Evolutionary conservation across 2,113 vertebrate genomes (phyloP), one percentile per base, ranked within the genome.

Genomic region (Turdus rufiventris): DNA sequence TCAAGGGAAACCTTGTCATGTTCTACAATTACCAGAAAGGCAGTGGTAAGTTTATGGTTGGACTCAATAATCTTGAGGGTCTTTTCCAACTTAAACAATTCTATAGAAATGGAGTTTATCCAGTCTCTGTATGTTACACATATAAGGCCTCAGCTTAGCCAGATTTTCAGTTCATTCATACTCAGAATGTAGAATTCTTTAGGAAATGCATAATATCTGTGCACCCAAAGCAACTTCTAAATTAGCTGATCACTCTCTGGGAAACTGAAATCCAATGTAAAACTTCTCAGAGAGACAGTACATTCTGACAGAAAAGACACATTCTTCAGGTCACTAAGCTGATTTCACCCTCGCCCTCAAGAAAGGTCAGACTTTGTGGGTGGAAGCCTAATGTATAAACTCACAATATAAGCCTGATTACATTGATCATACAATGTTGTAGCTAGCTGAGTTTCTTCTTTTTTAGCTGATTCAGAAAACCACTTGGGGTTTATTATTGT

Each of bases 341-440:
- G 28, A 54, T 81, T 77, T 84, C 1, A 5, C 6, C 57, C 40
- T 63, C 7, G 0, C 14, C 12, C 25, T 67, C 68, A 71, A 71
- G 58, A 62, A 88, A 86, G 61, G 45, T 87, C 31, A 68, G n/a
- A 63, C 18, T 71, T 88, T 1, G n/a, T 81, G 40, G 25, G 24
- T 89, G 33, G 19, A 84, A 74, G 45, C 33, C 15, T 77, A 51
- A 93, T 47, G 24, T 66, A 72, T 67, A 68, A 91, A 88, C 29
- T 88, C 42, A 45, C 12, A 87, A 72, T 11, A 15, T 50, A 67
- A 62, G 13, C 36, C 40, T 56, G 50, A 72, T 95, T 78, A 67
- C 16, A 61, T 28, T 48, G 57, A 87, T 75, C 72, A 62, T 47
- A 81, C 25, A 51, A 62, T 3, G 1, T 36, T 45, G 29, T 73